Evolutionary conservation across 2,888 invertebrate species (phyloP).

Genomic region (Onthophagus sagittarius): DNA sequence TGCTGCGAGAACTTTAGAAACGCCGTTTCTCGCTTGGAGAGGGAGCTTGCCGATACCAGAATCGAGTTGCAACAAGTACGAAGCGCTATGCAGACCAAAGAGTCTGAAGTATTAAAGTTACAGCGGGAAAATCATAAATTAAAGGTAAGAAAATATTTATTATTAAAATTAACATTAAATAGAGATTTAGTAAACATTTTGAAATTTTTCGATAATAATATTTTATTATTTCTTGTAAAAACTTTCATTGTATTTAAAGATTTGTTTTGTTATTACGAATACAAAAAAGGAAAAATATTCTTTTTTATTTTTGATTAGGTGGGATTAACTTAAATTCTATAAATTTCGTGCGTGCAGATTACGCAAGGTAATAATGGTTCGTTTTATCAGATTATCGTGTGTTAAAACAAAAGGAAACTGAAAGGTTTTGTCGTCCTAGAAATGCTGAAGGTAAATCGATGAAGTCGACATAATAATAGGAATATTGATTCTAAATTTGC

Average conservation of each 20-base stretch:
- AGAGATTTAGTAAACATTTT: not conserved
- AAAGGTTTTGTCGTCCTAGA: not conserved
- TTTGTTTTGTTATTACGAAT: no score
- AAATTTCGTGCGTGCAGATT: no score
- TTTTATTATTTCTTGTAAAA: no score
- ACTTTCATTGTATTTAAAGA: no score
- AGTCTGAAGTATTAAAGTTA: constrained; percentile 57
- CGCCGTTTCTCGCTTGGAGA: constrained; percentile 49
- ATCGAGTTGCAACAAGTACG: constrained; percentile 55
- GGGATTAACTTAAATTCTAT: no score
- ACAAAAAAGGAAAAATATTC: no score
- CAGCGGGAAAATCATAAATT: constrained; percentile 69
- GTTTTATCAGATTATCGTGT: not conserved
- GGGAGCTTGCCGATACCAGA: constrained; percentile 51
- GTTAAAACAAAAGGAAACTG: not conserved
- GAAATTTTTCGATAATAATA: not conserved
- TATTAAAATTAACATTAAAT: not conserved
- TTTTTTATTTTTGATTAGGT: no score
- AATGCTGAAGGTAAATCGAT: not conserved
- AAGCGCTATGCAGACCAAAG: constrained; percentile 54
- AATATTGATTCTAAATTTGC: no score
- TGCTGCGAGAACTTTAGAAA: constrained; percentile 46
- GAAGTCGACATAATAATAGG: not conserved
- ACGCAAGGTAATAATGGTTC: not conserved
- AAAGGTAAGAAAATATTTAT: constrained; percentile 51